Conservation (phyloP, 1,140 invertebrate genomes). For the Zaprionus taronus region DNA sequence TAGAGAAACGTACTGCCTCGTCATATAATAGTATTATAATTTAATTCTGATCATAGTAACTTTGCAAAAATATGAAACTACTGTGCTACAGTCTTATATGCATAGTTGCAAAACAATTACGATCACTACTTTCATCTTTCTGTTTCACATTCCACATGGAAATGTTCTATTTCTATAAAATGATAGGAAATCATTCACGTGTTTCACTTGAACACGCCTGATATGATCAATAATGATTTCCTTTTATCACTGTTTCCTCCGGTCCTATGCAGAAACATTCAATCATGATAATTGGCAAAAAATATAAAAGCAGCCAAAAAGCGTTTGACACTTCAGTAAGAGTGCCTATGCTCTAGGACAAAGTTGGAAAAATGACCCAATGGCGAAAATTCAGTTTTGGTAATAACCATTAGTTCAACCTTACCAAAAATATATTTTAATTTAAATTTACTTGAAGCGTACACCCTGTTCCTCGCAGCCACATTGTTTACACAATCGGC, state of each 20-base stretch:
- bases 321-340: conserved; percentile 42
- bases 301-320: conserved; percentile 64
- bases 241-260: conserved; percentile 56
- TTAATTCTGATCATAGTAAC: too few relatives aligned
- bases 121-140: conserved; percentile 1
- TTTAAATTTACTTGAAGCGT: conserved; percentile 20
- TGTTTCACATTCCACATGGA: conserved; percentile 11
- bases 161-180: conserved; percentile 26
- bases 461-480: conserved; percentile 31
- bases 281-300: conserved; percentile 69
- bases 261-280: conserved; percentile 41
- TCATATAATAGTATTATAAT: too few relatives aligned
- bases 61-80: too few relatives aligned
- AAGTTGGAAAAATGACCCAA: conserved; percentile 52
- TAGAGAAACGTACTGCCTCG: too few relatives aligned
- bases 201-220: conserved; percentile 42
- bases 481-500: conserved; percentile 30
- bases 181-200: conserved; percentile 12
- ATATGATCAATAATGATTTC: conserved; percentile 47
- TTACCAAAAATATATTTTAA: not conserved
- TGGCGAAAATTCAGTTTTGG: conserved; percentile 35
- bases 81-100: too few relatives aligned
- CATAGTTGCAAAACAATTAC: not conserved
- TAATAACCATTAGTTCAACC: conserved; percentile 23
- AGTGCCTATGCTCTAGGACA: conserved; percentile 15